A percentile compares a stretch with the other conserved stretches of the same genome.
These are phyloP conservation scores for Liolophura sinensis DNA, from an alignment of 1,140 invertebrate species.

Conservation along the genomic window DNA sequence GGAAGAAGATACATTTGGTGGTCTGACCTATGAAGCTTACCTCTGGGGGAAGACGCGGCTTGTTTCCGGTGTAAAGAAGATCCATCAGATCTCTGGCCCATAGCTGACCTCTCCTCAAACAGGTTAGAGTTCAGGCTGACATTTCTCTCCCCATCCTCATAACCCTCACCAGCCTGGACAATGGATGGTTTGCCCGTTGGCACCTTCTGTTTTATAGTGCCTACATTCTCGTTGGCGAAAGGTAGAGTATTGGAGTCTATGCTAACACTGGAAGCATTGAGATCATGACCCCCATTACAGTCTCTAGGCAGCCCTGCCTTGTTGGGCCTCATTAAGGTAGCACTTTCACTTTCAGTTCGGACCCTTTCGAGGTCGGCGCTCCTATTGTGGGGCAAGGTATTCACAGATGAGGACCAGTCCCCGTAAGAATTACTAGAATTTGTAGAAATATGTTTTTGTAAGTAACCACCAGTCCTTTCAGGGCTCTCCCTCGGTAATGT, in stretches of 20 bases:
- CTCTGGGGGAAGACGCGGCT: too few species aligned
- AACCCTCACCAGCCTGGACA: slow-evolving; percentile 14
- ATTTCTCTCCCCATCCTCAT: slow-evolving; percentile 13
- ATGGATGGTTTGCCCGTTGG: slow-evolving; percentile 43
- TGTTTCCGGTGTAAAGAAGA: background rate
- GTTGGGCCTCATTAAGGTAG: too few species aligned
- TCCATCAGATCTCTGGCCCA: background rate
- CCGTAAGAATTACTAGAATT: too few species aligned
- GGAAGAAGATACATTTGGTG: too few species aligned
- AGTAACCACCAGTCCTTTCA: too few species aligned
- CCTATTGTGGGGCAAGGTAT: too few species aligned
- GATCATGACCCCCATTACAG: slow-evolving; percentile 64
- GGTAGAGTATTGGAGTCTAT: slow-evolving; percentile 90
- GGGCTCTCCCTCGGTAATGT: too few species aligned
- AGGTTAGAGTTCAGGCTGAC: slow-evolving; percentile 14
- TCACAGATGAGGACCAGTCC: too few species aligned
- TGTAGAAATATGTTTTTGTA: too few species aligned
- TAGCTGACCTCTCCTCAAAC: slow-evolving; percentile 18
- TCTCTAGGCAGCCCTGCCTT: slow-evolving; percentile 17
- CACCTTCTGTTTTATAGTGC: slow-evolving; percentile 86
- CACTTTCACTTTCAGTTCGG: too few species aligned
- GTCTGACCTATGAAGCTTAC: too few species aligned
- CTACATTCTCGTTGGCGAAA: slow-evolving; percentile 98
- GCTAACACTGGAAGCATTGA: slow-evolving; percentile 76
- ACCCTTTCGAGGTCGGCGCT: too few species aligned